A percentile compares a stretch with the other conserved stretches of the same genome.
Conservation (phyloP, 2,888 invertebrate species). For the Cephus rjabovi region DNA sequence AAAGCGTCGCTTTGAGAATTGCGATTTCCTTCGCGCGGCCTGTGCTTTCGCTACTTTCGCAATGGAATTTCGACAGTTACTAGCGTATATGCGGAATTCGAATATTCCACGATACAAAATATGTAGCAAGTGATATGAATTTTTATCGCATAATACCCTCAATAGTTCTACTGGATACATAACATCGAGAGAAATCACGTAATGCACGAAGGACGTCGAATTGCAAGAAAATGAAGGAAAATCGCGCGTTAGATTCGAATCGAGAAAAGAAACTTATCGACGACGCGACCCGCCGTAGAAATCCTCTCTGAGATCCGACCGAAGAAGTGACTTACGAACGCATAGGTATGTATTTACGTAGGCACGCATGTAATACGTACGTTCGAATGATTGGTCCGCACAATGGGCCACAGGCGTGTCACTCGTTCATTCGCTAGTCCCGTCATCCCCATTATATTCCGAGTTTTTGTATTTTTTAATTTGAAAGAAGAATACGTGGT, state of each 20-base stretch:
- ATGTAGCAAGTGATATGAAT: too few species aligned
- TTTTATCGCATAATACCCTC: too few species aligned
- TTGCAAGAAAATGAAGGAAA: background rate
- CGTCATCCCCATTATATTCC: slow-evolving; percentile 22
- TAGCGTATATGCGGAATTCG: too few species aligned
- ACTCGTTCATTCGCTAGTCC: slow-evolving; percentile 38
- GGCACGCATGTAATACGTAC: background rate
- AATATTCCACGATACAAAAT: too few species aligned
- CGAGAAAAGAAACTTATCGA: background rate
- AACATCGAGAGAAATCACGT: too few species aligned
- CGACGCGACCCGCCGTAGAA: background rate
- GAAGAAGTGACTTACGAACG: background rate
- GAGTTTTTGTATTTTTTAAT: slow-evolving; percentile 29
- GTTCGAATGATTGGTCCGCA: slow-evolving; percentile 22
- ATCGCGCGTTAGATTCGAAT: background rate
- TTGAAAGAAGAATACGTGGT: slow-evolving; percentile 46
- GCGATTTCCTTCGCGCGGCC: slow-evolving; percentile 17
- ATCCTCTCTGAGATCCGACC: too few species aligned
- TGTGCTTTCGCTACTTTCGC: background rate
- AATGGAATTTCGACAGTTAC: too few species aligned
- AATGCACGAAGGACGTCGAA: too few species aligned
- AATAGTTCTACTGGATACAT: too few species aligned
- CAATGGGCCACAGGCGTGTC: slow-evolving; percentile 47
- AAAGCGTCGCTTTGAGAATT: slow-evolving; percentile 29
- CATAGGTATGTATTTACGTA: background rate